Base-by-base conservation (phyloP, 92 coral and sea anemone genomes). In the Porites rus region DNA sequence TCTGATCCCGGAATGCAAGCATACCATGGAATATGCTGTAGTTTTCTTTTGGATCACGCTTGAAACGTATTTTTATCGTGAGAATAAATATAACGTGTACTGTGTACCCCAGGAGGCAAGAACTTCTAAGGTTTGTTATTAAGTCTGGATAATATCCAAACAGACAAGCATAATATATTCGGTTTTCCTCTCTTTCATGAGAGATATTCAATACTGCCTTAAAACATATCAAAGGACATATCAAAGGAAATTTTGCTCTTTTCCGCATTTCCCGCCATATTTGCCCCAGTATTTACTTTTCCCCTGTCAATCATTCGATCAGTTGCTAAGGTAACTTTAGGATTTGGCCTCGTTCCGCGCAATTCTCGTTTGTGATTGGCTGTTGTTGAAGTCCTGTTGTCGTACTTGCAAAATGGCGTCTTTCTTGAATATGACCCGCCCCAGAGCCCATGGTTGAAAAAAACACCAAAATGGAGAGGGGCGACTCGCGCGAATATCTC, bases 351-450 rank as follows among this genome's bases (percentile, higher is more conserved):
- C 59, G 69, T 69, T 83, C 63, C 17, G 64, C 52, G 63, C 21
- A 83, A 83, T 46, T 62, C 90, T 92, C 89, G 83, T 74, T 63
- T 81, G 61, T 92, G 95, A 92, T 92, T 92, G 95, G 95, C 60
- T 86, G 87, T 85, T 66, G 82, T 50, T 92, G 91, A 89, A 92
- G 88, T 81, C 81, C 85, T 85, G 94, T 92, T 92, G 94, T 92
- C 94, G 94, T 92, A 88, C 76, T 93, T 88, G 91, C 98, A 96
- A 96, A 88, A 96, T 96, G 98, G 98, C 98, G 96, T 94, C 98
- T 84, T 92, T 90, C 87, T 78, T 90, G 96, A 93, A 90, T 85
- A 90, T 92, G 99, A 90, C 99, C 98, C 99, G 99, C 99, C 99
- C 99, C 99, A 97, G 76, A 88, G 96, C 98, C 98, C 96, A 94